Base-by-base conservation (phyloP, 2,888 invertebrate genomes). In the Ochlodes sylvanus region DNA sequence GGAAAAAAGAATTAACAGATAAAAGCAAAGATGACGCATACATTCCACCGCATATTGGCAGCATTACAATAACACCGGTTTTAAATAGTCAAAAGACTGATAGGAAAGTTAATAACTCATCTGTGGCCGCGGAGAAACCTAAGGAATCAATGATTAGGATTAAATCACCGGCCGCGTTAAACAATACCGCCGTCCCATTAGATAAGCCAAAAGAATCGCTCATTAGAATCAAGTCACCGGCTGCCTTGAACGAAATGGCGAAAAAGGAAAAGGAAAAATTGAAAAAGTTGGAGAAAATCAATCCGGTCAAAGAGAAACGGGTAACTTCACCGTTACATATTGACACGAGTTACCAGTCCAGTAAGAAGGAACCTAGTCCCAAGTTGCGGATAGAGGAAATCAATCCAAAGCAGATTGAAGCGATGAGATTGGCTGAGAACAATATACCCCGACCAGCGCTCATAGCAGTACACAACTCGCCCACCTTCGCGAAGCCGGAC, bases 51-150 rank as follows among this genome's bases (percentile, higher is more conserved):
- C 92, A 89, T 69, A 89, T 92, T 47, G 92, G 93, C 77, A 89
- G 91, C 71, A 89, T 93, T 70, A 94, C 93, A 0, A 94, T 94
- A 62, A 93, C 93, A 0, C 88, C 94, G 0, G 92, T 94, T 3
- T 77, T 79, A 1, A 82, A 69, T 15, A 82, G 69, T 14, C 85
- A 81, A 75, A 84, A 87, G 63, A 68, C 72, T 9, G 84, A 87
- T 7, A 88, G 87, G 68, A 83, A 78, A 76, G 64, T 65, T 47
- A 79, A 50, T 19, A 50, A 17, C 12, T 50, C 12, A 7, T 38
- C 62, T 50, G 17, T 50, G 19, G 54, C 54, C 0, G 1, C 54
- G n/a, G 67, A 68, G 27, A 82, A 85, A 21, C 80, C 81, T 10
- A 82, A 84, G 69, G 83, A 89, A 50, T 79, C 86, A 0, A 73